These are phyloP conservation scores for Megamerina dolium DNA, from an alignment of 2,888 invertebrate genomes.

Conservation along the genomic window DNA sequence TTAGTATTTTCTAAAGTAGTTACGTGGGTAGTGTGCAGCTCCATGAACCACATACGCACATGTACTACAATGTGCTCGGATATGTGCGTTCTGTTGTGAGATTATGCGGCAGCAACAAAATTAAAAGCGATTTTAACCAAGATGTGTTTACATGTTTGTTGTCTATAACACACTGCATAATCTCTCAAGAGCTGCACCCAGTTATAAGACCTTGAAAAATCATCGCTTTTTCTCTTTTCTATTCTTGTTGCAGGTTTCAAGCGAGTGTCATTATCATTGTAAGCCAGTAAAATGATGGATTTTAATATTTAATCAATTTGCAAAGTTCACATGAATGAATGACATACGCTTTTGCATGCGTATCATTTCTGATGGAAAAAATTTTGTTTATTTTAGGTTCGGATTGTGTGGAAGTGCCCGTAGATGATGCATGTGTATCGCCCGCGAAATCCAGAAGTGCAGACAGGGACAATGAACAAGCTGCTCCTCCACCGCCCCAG, in stretches of 20 bases:
- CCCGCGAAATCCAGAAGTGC: slow-evolving; percentile 14
- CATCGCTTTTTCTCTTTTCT: slow-evolving; percentile 33
- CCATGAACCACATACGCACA: slow-evolving; percentile 1
- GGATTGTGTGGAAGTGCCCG: slow-evolving; percentile 48
- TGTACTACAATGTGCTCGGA: too few species aligned
- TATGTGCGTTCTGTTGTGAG: slow-evolving; percentile 9
- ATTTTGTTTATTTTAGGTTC: slow-evolving; percentile 41
- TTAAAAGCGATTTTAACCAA: slow-evolving; percentile 32
- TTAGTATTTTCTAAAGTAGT: background rate
- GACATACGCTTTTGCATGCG: too few species aligned
- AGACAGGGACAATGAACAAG: slow-evolving; percentile 16
- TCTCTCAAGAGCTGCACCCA: slow-evolving; percentile 31
- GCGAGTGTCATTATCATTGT: slow-evolving; percentile 3
- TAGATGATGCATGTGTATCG: slow-evolving; percentile 29
- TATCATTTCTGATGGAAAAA: too few species aligned
- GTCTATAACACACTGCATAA: too few species aligned
- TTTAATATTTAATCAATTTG: too few species aligned
- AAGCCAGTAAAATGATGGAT: background rate
- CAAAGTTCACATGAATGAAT: too few species aligned
- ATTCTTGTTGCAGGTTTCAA: slow-evolving; percentile 27
- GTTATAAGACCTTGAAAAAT: slow-evolving; percentile 26
- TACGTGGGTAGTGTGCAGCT: slow-evolving; percentile 19
- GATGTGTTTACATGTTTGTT: too few species aligned
- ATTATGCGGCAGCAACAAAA: slow-evolving; percentile 17
- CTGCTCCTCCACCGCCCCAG: slow-evolving; percentile 36